phyloP scores from a whole-genome alignment of 2,797 vertebrate species.

The Chelonia mydas region DNA sequence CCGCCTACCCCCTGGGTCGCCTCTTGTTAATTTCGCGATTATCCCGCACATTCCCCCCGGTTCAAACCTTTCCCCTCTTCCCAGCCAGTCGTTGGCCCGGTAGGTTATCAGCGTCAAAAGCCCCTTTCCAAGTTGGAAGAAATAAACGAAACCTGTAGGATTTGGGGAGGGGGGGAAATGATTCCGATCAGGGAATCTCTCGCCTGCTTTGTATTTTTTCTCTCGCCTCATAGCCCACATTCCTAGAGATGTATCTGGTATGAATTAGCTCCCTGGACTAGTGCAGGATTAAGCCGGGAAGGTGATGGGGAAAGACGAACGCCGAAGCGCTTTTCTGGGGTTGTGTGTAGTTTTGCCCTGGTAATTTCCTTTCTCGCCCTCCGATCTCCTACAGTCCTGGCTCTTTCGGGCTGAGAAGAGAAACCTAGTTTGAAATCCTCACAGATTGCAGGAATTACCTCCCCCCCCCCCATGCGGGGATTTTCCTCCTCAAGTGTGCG shows the following conservation, averaged over 20 bases:
- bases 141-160: not conserved
- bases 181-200: not conserved
- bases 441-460: too few relatives aligned
- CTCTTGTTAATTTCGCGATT: not conserved
- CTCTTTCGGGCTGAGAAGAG: not conserved
- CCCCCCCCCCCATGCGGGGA: not conserved
- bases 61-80: not conserved
- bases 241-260: not conserved
- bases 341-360: not conserved
- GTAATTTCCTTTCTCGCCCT: not conserved
- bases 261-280: not conserved
- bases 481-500: not conserved
- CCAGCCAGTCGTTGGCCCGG: not conserved
- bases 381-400: not conserved
- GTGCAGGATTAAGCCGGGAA: too few relatives aligned
- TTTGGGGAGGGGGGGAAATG: fast-evolving
- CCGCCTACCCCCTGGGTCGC: not conserved
- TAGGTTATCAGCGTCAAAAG: not conserved
- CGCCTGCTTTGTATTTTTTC: not conserved
- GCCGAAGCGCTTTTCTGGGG: not conserved
- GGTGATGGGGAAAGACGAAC: not conserved
- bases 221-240: not conserved
- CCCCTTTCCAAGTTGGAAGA: not conserved
- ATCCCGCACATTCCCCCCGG: too few relatives aligned
- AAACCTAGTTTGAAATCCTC: not conserved